phyloP scores from a whole-genome alignment of 2,113 vertebrate genomes.

The Pogona vitticeps region DNA sequence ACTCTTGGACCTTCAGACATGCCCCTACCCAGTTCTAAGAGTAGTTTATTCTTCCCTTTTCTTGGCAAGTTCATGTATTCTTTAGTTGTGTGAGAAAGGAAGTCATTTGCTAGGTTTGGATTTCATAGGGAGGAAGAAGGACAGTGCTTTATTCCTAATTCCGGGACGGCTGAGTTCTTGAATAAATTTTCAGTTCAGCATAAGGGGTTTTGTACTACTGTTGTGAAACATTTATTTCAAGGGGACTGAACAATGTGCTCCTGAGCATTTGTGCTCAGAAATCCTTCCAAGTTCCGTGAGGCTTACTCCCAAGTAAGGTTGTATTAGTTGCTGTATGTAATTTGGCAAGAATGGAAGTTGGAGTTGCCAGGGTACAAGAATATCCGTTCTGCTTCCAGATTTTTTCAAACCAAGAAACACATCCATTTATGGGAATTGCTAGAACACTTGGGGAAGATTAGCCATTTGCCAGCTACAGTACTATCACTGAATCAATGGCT shows the following conservation, averaged over 20 bases:
- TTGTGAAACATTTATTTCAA: neutral
- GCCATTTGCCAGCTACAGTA: neutral
- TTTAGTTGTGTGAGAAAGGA: slow-evolving; percentile 35
- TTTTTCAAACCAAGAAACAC: neutral
- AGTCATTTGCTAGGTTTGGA: slow-evolving; percentile 1
- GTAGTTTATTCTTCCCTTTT: slow-evolving; percentile 22
- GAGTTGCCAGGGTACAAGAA: neutral
- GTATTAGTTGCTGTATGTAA: neutral
- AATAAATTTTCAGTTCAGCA: neutral
- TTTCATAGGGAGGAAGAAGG: slow-evolving; percentile 34
- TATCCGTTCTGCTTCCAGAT: neutral
- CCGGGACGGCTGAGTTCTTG: neutral
- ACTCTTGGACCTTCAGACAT: neutral
- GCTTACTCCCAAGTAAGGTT: neutral
- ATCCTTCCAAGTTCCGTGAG: neutral
- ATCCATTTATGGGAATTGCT: neutral
- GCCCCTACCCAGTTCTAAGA: neutral
- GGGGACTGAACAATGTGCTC: neutral
- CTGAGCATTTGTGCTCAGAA: neutral
- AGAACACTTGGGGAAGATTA: neutral
- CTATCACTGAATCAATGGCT: no score
- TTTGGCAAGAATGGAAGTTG: neutral
- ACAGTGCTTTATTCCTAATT: slow-evolving; percentile 1
- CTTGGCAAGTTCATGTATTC: neutral
- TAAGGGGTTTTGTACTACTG: neutral